These are phyloP conservation scores for Streblospio benedicti DNA, from an alignment of 1,140 invertebrate genomes.

Conservation along the genomic window DNA sequence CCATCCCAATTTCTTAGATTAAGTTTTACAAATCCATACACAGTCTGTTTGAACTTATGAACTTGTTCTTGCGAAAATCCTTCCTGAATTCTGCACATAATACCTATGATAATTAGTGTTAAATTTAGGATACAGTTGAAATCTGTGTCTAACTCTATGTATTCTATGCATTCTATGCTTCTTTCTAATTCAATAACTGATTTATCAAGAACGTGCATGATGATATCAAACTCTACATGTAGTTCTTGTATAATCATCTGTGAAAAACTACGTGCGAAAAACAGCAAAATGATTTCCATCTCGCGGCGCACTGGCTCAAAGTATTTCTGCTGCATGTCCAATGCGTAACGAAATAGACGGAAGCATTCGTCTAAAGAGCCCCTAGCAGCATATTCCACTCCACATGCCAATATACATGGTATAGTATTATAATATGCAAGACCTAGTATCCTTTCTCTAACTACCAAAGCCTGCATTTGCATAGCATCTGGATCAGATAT, in stretches of 20 bases:
- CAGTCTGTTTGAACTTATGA: conserved; percentile 51
- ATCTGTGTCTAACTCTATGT: conserved; percentile 44
- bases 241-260: conserved; percentile 69
- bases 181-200: conserved; percentile 38
- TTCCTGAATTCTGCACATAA: conserved; percentile 53
- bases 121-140: conserved; percentile 66
- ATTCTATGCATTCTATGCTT: conserved; percentile 51
- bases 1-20: conserved; percentile 61
- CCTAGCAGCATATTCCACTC: conserved; percentile 83
- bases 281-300: conserved; percentile 84
- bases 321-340: conserved; percentile 84
- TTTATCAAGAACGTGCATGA: conserved; percentile 64
- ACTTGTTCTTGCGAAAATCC: conserved; percentile 37
- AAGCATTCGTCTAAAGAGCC: conserved; percentile 87
- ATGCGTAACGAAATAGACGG: conserved; percentile 88
- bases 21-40: conserved; percentile 64
- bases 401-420: conserved; percentile 86
- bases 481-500: conserved; percentile 87
- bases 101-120: conserved; percentile 66
- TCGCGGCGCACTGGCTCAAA: conserved; percentile 85
- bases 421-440: conserved; percentile 92
- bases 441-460: conserved; percentile 85
- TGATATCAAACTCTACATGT: conserved; percentile 63
- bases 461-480: conserved; percentile 89
- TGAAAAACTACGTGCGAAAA: conserved; percentile 87